Evolutionary conservation across 2,797 vertebrate species (phyloP).

Genomic region (Brachyalestes nurse): DNA sequence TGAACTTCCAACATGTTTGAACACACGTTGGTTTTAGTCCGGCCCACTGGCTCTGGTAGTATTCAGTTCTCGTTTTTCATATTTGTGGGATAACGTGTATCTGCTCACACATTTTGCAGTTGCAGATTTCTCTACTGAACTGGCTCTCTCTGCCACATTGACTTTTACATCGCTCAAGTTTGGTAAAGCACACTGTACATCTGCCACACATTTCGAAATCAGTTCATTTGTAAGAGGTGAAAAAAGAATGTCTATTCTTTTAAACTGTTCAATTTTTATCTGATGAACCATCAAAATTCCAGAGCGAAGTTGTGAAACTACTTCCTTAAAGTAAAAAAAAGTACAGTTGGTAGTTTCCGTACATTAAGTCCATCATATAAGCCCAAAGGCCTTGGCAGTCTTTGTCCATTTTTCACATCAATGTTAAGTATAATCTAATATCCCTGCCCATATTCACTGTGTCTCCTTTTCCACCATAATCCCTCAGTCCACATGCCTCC

Average conservation of each 20-base stretch:
- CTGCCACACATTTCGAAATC: constrained; percentile 1
- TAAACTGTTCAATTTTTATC: neutral
- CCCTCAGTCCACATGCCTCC: neutral
- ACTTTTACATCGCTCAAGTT: neutral
- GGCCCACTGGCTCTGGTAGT: neutral
- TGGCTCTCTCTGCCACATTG: neutral
- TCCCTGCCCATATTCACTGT: neutral
- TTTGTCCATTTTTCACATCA: neutral
- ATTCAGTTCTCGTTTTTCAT: constrained; percentile 6
- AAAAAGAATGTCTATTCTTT: neutral
- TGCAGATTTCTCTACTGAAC: neutral
- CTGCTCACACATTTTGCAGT: neutral
- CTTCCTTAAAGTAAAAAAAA: constrained; percentile 8
- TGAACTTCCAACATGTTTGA: neutral
- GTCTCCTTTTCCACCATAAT: neutral
- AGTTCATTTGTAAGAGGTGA: neutral
- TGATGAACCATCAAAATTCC: neutral
- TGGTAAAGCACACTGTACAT: neutral
- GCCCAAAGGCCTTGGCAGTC: neutral
- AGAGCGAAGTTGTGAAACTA: neutral
- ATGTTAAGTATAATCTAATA: neutral
- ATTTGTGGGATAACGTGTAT: neutral
- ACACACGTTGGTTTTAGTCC: neutral
- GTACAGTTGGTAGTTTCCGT: neutral
- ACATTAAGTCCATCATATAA: neutral